Conservation (phyloP, 2,113 vertebrate genomes). For the Bucco capensis region DNA sequence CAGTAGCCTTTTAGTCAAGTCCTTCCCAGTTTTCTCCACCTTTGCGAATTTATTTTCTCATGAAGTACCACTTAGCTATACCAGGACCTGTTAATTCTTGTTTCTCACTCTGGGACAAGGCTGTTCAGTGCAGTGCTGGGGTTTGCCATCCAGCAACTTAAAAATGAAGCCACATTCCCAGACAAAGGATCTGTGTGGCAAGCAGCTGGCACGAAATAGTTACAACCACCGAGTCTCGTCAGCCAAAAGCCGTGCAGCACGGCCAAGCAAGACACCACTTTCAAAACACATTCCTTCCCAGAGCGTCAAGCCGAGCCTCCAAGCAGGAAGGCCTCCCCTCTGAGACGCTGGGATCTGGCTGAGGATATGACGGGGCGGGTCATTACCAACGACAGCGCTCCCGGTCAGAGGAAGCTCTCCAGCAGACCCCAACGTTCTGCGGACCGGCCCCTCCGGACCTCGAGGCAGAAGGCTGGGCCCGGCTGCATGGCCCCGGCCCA, state of each 20-base stretch:
- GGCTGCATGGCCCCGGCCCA: background rate
- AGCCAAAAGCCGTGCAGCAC: no score
- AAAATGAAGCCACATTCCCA: background rate
- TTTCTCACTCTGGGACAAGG: background rate
- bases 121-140: no score
- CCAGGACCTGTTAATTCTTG: background rate
- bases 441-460: background rate
- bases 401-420: rapidly evolving
- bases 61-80: background rate
- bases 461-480: background rate
- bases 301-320: background rate
- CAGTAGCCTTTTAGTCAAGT: background rate
- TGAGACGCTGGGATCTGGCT: background rate
- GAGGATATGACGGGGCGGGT: background rate
- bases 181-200: background rate
- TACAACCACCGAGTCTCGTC: no score
- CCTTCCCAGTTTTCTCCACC: background rate
- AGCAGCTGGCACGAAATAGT: no score
- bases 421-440: background rate
- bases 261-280: background rate
- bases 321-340: background rate
- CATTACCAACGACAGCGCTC: no score
- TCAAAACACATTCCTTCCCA: rapidly evolving
- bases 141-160: background rate
- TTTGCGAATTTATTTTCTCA: background rate